phyloP scores from a whole-genome alignment of 2,113 vertebrate species.

The Cepphus grylle region DNA sequence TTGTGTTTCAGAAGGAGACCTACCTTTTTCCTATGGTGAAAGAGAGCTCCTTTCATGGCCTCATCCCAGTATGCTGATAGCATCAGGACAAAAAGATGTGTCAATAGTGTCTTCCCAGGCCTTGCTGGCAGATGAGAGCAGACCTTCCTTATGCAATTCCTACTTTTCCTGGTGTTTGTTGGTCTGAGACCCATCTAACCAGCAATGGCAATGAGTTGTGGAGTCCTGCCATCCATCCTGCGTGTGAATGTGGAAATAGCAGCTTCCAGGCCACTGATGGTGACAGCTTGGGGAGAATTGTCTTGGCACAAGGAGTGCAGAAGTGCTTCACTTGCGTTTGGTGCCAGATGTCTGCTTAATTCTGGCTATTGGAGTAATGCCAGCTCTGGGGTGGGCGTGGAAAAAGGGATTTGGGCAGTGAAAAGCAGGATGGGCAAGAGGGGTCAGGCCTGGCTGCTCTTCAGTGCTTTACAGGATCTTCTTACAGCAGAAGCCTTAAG shows the following conservation, averaged over 20 bases:
- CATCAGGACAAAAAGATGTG: background rate
- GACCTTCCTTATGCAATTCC: background rate
- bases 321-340: background rate
- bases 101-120: background rate
- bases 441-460: background rate
- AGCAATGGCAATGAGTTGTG: background rate
- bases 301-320: slow-evolving; percentile 23
- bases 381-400: background rate
- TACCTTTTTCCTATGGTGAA: background rate
- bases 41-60: background rate
- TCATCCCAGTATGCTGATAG: background rate
- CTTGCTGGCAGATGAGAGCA: background rate
- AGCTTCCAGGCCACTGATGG: background rate
- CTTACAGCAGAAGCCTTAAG: background rate
- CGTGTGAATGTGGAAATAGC: background rate
- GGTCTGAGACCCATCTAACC: background rate
- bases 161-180: background rate
- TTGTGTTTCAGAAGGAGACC: background rate
- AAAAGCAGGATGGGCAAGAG: background rate
- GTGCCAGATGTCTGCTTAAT: slow-evolving; percentile 43
- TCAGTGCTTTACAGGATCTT: background rate
- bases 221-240: background rate
- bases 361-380: background rate
- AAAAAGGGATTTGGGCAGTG: slow-evolving; percentile 34
- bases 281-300: background rate